phyloP scores from a whole-genome alignment of 2,113 vertebrate genomes.

The Acanthochromis polyacanthus region DNA sequence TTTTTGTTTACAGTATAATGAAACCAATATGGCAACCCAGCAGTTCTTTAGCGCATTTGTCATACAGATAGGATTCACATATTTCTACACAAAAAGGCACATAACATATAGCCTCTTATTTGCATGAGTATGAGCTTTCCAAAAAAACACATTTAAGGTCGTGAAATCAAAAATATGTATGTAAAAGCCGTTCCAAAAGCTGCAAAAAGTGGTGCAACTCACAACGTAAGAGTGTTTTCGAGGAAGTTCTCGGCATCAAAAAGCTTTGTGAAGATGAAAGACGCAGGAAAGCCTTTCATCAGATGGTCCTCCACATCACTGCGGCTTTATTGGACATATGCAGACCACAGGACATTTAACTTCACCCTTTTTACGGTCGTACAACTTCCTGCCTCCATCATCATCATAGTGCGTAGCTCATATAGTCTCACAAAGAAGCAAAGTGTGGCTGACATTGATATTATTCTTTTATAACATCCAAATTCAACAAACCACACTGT shows the following conservation, averaged over 20 bases:
- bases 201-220: background rate
- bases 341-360: slow-evolving; percentile 28
- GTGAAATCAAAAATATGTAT: slow-evolving; percentile 28
- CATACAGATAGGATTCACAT: slow-evolving; percentile 23
- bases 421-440: background rate
- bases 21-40: slow-evolving; percentile 20
- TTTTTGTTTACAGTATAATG: slow-evolving; percentile 8
- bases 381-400: slow-evolving; percentile 15
- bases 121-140: slow-evolving; percentile 31
- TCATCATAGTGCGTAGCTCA: background rate
- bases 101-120: slow-evolving; percentile 8
- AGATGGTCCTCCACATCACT: slow-evolving; percentile 29
- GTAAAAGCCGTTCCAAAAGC: background rate
- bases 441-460: background rate
- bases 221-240: slow-evolving; percentile 6
- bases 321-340: slow-evolving; percentile 33
- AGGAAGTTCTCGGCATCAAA: slow-evolving; percentile 50
- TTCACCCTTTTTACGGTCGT: background rate
- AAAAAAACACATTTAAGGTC: slow-evolving; percentile 20
- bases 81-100: background rate
- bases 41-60: background rate
- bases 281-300: slow-evolving; percentile 53
- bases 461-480: slow-evolving; percentile 13
- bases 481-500: slow-evolving; percentile 18
- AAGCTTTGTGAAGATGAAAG: slow-evolving; percentile 52